A percentile compares a stretch with the other conserved stretches of the same genome.
phyloP scores from a whole-genome alignment of 2,888 invertebrate species.

The Criorhina ranunculi region DNA sequence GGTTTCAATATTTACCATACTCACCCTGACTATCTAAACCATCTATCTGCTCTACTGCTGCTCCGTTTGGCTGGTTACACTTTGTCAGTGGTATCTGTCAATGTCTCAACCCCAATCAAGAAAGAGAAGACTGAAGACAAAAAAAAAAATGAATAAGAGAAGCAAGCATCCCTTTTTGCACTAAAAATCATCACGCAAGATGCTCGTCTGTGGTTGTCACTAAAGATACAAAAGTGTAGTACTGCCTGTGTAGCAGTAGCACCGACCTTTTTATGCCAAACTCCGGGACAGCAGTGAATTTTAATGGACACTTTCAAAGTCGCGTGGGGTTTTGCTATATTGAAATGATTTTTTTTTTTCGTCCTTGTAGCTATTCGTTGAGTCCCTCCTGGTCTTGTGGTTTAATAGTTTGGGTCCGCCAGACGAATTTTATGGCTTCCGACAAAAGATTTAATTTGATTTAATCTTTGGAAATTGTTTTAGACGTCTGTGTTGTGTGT shows the following conservation, averaged over 20 bases:
- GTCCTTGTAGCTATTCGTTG: conserved; percentile 70
- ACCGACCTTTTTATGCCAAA: conserved; percentile 70
- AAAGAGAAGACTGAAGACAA: conserved; percentile 6
- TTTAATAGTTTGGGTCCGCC: conserved; percentile 79
- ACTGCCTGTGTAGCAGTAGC: conserved; percentile 14
- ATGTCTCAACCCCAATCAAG: conserved; percentile 75
- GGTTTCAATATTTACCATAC: conserved; percentile 74
- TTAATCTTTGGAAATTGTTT: conserved; percentile 78
- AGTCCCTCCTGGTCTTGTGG: conserved; percentile 78
- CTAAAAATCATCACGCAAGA: conserved; percentile 77
- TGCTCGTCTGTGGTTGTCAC: conserved; percentile 74
- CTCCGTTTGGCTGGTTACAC: conserved; percentile 59
- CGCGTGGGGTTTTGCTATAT: conserved; percentile 65
- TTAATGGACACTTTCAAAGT: conserved; percentile 75
- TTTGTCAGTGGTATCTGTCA: conserved; percentile 74
- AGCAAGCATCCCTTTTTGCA: conserved; percentile 67
- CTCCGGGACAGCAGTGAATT: conserved; percentile 70
- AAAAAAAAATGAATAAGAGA: conserved; percentile 10
- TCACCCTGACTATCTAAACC: conserved; percentile 69
- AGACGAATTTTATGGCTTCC: conserved; percentile 83
- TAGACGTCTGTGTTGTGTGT: conserved; percentile 72
- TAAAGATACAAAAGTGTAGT: conserved; percentile 65
- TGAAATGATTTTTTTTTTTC: conserved; percentile 65
- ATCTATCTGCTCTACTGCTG: conserved; percentile 46
- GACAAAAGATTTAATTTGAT: conserved; percentile 83